Conservation (phyloP, 92 coral and sea anemone species). For the Galaxea fascicularis region DNA sequence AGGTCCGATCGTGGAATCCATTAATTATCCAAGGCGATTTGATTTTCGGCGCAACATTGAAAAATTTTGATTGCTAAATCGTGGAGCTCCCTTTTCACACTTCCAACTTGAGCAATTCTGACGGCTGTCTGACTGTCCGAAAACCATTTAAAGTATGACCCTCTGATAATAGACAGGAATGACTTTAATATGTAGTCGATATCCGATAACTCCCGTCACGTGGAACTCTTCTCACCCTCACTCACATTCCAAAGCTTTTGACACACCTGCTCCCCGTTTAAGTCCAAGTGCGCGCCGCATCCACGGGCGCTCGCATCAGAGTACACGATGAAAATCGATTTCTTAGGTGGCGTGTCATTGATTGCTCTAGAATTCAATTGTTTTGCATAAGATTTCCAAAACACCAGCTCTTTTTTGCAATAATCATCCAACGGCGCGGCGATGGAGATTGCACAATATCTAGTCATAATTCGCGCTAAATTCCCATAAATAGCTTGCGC, state of each 20-base stretch:
- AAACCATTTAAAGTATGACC: slow-evolving; percentile 19
- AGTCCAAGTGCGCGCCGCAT: slow-evolving; percentile 27
- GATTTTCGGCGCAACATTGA: slow-evolving; percentile 31
- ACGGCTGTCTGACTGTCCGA: slow-evolving; percentile 33
- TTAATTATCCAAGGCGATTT: neutral
- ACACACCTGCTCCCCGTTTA: slow-evolving; percentile 37
- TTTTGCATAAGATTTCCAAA: slow-evolving; percentile 35
- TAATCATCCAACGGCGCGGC: slow-evolving; percentile 42
- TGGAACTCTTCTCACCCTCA: slow-evolving; percentile 30
- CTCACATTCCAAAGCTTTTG: slow-evolving; percentile 47
- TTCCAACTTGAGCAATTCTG: slow-evolving; percentile 58
- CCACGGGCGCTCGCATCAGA: slow-evolving; percentile 60
- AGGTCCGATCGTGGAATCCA: neutral
- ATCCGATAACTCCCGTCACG: neutral
- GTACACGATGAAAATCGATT: slow-evolving; percentile 27
- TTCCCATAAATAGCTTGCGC: slow-evolving; percentile 53
- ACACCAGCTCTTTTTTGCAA: slow-evolving; percentile 53
- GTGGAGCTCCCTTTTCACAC: slow-evolving; percentile 60
- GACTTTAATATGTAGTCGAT: too few species aligned
- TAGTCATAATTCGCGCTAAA: slow-evolving; percentile 55
- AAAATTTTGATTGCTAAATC: slow-evolving; percentile 31
- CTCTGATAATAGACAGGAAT: slow-evolving; percentile 1
- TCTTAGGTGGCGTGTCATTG: too few species aligned
- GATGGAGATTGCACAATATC: slow-evolving; percentile 54
- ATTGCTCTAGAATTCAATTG: slow-evolving; percentile 3